Percentiles rank a stretch among this genome's conserved stretches.
These are phyloP conservation scores for Leptatherina wallacei DNA, from an alignment of 2,797 vertebrate genomes.

Conservation along the genomic window DNA sequence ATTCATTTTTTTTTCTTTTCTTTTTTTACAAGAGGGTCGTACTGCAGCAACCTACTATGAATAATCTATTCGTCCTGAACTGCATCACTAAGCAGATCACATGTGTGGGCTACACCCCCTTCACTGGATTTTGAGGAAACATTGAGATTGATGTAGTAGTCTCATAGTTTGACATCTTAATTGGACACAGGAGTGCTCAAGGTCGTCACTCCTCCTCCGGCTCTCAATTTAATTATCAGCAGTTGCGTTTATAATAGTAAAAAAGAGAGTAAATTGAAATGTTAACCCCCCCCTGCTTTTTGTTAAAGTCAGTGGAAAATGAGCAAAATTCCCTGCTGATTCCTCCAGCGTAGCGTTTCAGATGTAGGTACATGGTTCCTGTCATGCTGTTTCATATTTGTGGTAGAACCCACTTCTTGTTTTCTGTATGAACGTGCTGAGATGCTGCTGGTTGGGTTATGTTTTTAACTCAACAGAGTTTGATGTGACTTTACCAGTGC, in stretches of 20 bases:
- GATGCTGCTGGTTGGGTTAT: background rate
- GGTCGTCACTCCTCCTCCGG: slow-evolving; percentile 50
- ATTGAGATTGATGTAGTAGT: slow-evolving; percentile 59
- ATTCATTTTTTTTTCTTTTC: too few species aligned
- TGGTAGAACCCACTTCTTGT: background rate
- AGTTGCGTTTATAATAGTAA: slow-evolving; percentile 9
- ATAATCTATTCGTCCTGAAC: slow-evolving; percentile 39
- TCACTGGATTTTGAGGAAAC: slow-evolving; percentile 40
- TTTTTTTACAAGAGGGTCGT: slow-evolving; percentile 8
- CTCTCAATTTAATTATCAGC: slow-evolving; percentile 7
- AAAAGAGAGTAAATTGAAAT: background rate
- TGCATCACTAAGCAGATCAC: slow-evolving; percentile 43
- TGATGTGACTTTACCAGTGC: too few species aligned
- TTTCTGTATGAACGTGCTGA: background rate
- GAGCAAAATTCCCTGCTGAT: background rate
- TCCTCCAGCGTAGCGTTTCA: background rate
- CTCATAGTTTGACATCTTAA: slow-evolving; percentile 44
- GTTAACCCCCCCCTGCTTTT: background rate
- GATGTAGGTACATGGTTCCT: background rate
- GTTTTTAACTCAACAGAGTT: too few species aligned
- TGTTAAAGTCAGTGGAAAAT: slow-evolving; percentile 1
- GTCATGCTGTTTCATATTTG: background rate
- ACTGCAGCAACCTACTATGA: slow-evolving; percentile 1
- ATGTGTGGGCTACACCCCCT: slow-evolving; percentile 29
- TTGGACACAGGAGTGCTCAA: slow-evolving; percentile 48